Conservation (phyloP, 1,140 invertebrate genomes). For the Achatina immaculata region DNA sequence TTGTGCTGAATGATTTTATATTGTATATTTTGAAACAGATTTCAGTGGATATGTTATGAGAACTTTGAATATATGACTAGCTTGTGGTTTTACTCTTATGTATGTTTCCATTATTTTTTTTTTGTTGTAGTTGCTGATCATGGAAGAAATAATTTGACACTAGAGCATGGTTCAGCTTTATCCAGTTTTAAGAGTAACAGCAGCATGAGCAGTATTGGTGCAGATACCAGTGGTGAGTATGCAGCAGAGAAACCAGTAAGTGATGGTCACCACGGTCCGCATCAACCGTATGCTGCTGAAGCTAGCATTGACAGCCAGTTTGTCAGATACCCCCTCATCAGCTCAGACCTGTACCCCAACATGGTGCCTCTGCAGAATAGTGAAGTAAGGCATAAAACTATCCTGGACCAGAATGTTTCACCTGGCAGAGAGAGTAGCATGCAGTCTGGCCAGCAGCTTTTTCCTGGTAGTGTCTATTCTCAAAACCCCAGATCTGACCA, state of each 20-base stretch:
- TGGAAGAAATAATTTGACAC: conserved; percentile 6
- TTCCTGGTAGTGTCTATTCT: background rate
- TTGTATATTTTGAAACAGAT: no score
- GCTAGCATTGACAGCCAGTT: no score
- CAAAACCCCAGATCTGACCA: background rate
- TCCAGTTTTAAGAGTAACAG: background rate
- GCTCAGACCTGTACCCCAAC: background rate
- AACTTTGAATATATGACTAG: no score
- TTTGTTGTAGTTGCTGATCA: no score
- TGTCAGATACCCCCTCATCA: no score
- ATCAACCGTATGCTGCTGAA: no score
- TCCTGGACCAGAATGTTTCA: no score
- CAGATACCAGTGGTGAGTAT: background rate
- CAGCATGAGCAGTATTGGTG: background rate
- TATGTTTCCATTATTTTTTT: no score
- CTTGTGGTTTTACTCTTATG: no score
- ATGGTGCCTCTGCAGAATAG: background rate
- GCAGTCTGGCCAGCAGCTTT: background rate
- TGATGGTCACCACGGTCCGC: background rate
- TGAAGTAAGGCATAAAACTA: background rate
- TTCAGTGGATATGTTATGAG: no score
- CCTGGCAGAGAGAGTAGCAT: background rate
- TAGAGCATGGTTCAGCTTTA: background rate
- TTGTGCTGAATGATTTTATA: no score
- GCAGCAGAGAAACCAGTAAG: background rate